Conservation (phyloP, 1,140 invertebrate species). For the Conus ventricosus region DNA sequence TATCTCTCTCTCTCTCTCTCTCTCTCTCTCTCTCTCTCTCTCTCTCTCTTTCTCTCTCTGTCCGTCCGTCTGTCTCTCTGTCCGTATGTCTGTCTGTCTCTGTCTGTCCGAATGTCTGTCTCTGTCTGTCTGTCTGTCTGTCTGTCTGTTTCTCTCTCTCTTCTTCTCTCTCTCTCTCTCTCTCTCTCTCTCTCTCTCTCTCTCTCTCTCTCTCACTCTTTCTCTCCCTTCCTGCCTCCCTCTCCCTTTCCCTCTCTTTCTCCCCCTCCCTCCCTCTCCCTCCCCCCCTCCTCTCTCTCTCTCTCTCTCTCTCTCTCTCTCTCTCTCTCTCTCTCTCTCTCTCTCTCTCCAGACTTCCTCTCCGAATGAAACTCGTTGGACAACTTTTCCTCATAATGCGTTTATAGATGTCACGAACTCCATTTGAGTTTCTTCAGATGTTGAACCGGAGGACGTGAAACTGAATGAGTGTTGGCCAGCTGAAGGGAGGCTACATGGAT, state of each 20-base stretch:
- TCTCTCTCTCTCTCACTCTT: not conserved
- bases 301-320: not conserved
- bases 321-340: not conserved
- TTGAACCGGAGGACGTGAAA: too few species aligned
- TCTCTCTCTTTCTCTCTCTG: slow-evolving; percentile 17
- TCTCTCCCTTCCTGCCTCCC: not conserved
- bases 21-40: slow-evolving; percentile 34
- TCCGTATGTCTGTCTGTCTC: not conserved
- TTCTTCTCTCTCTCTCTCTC: slow-evolving; percentile 19
- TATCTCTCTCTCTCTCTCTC: slow-evolving; percentile 19
- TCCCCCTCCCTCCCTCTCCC: not conserved
- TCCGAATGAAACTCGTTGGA: too few species aligned
- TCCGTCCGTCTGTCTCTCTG: not conserved
- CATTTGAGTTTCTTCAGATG: too few species aligned
- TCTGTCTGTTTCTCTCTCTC: slow-evolving; percentile 26
- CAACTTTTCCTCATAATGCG: too few species aligned
- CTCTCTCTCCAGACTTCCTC: not conserved
- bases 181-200: slow-evolving; percentile 7
- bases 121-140: not conserved
- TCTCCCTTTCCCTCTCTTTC: not conserved
- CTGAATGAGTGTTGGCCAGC: too few species aligned
- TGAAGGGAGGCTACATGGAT: too few species aligned
- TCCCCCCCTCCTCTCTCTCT: not conserved
- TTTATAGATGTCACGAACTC: too few species aligned
- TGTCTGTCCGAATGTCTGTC: slow-evolving; percentile 16